Conservation (phyloP, 2,888 invertebrate species). For the Lordiphosa andalusiaca region DNA sequence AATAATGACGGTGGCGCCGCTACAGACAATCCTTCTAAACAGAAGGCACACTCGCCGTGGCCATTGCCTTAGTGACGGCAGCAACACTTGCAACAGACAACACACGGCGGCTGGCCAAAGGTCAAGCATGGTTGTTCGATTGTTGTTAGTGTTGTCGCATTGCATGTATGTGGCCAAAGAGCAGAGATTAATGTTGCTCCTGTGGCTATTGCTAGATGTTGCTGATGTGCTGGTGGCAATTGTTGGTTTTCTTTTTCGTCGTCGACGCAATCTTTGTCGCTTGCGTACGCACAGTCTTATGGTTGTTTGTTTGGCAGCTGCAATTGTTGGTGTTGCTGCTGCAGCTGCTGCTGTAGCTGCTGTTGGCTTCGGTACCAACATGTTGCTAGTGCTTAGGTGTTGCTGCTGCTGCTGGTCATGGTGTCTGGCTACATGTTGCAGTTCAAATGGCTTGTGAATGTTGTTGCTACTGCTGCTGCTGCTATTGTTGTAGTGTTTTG, state of each 20-base stretch:
- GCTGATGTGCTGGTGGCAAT: conserved; percentile 34
- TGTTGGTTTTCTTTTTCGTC: conserved; percentile 74
- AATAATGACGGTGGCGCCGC: conserved; percentile 47
- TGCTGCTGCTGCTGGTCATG: conserved; percentile 32
- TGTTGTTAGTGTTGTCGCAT: conserved; percentile 21
- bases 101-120: conserved; percentile 39
- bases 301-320: conserved; percentile 62
- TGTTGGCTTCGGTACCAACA: conserved; percentile 40
- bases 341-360: conserved; percentile 35
- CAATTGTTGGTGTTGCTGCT: conserved; percentile 34
- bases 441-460: conserved; percentile 39
- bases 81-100: conserved; percentile 49
- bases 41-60: conserved; percentile 33
- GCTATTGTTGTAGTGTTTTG: conserved; percentile 55
- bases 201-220: conserved; percentile 49
- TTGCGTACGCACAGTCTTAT: conserved; percentile 78
- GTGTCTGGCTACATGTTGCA: conserved; percentile 47
- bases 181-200: conserved; percentile 17
- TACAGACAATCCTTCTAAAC: conserved; percentile 39
- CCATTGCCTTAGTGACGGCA: conserved; percentile 33
- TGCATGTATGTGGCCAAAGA: conserved; percentile 2
- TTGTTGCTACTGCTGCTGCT: conserved; percentile 29
- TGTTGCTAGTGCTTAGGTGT: conserved; percentile 48
- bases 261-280: conserved; percentile 75
- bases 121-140: conserved; percentile 31